phyloP scores from a whole-genome alignment of 2,113 vertebrate species.

The Erinaceus europaeus region DNA sequence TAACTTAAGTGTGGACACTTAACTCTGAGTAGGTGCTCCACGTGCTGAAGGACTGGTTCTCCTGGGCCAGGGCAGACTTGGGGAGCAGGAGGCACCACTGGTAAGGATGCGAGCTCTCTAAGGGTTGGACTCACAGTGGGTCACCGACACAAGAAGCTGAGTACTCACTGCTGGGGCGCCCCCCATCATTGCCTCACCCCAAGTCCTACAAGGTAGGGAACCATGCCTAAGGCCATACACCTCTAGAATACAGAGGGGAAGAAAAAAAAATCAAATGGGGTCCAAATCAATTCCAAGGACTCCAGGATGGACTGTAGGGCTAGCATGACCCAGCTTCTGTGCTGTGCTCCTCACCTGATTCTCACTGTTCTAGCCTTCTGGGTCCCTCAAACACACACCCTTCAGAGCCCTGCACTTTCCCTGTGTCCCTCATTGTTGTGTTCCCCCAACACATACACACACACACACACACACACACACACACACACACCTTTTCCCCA shows the following conservation, averaged over 20 bases:
- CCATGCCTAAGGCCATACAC: neutral
- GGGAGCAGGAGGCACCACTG: constrained; percentile 18
- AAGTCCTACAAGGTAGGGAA: neutral
- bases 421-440: neutral
- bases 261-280: neutral
- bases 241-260: neutral
- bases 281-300: neutral
- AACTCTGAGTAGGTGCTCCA: constrained; percentile 26
- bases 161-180: neutral
- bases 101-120: neutral
- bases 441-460: too few species aligned
- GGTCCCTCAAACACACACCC: neutral
- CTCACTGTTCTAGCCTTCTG: neutral
- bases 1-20: constrained; percentile 22
- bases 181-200: neutral
- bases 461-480: too few species aligned
- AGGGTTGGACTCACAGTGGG: neutral
- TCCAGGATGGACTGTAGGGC: neutral
- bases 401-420: neutral
- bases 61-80: constrained; percentile 29
- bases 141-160: constrained; percentile 46
- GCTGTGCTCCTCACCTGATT: too few species aligned
- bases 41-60: constrained; percentile 70
- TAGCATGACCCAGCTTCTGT: neutral
- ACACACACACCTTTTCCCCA: too few species aligned